Base-by-base conservation (phyloP, 2,888 invertebrate genomes). In the Agapostemon virescens region DNA sequence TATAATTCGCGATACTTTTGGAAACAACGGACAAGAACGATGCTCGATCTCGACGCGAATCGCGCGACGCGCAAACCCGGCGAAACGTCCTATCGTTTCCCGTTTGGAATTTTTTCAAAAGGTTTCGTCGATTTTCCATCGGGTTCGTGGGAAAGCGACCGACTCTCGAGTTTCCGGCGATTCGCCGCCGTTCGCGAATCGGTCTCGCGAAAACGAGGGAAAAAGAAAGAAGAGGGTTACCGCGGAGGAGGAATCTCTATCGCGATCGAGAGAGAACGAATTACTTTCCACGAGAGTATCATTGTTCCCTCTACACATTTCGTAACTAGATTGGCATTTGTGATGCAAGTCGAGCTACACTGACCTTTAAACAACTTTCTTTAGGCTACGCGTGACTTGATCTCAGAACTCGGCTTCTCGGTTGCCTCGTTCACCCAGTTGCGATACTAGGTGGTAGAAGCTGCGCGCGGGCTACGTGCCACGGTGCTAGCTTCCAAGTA, bases 281-380 rank as follows among this genome's bases (percentile, higher is more conserved):
- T 83, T 75, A 79, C 79, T 83, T 81, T 85, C 85, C 81, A 81
- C 66, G 82, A 72, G 84, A 84, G 82, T 90, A 90, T 89, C 89
- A 90, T 90, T 90, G 89, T 90, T 89, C 87, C 86, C 84, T 68
- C 72, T 78, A 85, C 82, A 87, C 71, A 86, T 90, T 90, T 91
- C 90, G 90, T 90, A 90, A 90, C 89, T 90, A 87, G 90, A 90
- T 91, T 90, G 90, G 90, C 90, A 90, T 90, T 90, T 91, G 88
- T 89, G 88, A 90, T 89, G 84, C 89, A 88, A 87, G 88, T 84
- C 89, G 89, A 89, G 88, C 88, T 87, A 87, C 88, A 87, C 89
- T 90, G 91, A 90, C 90, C 91, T 90, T 90, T 90, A 88, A 90
- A 88, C 89, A 87, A 91, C 90, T 91, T 90, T 90, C 90, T 90